A percentile compares a stretch with the other conserved stretches of the same genome.
These are phyloP conservation scores for Propsilocerus akamusi DNA, from an alignment of 1,140 invertebrate genomes.

Conservation along the genomic window DNA sequence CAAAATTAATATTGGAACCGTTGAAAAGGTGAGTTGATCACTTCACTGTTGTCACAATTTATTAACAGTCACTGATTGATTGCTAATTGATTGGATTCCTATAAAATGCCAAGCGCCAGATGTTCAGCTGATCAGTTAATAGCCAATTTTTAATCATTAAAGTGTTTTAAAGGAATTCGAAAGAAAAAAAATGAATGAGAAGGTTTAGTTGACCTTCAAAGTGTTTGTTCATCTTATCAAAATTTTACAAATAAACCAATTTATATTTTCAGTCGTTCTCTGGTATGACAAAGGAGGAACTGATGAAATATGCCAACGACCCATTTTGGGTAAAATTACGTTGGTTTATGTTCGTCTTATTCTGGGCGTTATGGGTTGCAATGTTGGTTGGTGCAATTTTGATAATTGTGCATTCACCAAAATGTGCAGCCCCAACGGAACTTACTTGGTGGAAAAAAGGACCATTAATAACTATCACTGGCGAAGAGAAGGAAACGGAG, in stretches of 20 bases:
- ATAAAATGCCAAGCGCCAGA: too few species aligned
- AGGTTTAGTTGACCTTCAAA: too few species aligned
- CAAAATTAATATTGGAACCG: slow-evolving; percentile 60
- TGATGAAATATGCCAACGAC: slow-evolving; percentile 82
- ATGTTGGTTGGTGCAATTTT: slow-evolving; percentile 70
- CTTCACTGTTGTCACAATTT: too few species aligned
- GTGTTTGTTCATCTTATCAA: too few species aligned
- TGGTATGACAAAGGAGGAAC: slow-evolving; percentile 76
- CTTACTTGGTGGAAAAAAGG: slow-evolving; percentile 38
- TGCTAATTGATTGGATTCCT: too few species aligned
- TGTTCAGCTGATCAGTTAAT: too few species aligned
- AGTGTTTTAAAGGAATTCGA: too few species aligned
- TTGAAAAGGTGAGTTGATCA: slow-evolving; percentile 28
- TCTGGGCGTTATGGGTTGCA: slow-evolving; percentile 69
- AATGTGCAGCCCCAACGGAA: slow-evolving; percentile 49
- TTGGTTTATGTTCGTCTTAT: slow-evolving; percentile 66
- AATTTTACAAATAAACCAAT: too few species aligned
- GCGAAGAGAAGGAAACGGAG: slow-evolving; percentile 10
- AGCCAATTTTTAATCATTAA: too few species aligned
- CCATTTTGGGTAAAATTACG: slow-evolving; percentile 77
- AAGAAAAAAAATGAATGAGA: too few species aligned
- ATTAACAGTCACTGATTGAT: neutral
- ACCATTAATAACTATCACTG: slow-evolving; percentile 14
- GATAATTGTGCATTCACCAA: slow-evolving; percentile 68
- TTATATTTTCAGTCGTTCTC: slow-evolving; percentile 46